Evolutionary conservation across 2,113 vertebrate genomes (phyloP).

Genomic region (Parus major): DNA sequence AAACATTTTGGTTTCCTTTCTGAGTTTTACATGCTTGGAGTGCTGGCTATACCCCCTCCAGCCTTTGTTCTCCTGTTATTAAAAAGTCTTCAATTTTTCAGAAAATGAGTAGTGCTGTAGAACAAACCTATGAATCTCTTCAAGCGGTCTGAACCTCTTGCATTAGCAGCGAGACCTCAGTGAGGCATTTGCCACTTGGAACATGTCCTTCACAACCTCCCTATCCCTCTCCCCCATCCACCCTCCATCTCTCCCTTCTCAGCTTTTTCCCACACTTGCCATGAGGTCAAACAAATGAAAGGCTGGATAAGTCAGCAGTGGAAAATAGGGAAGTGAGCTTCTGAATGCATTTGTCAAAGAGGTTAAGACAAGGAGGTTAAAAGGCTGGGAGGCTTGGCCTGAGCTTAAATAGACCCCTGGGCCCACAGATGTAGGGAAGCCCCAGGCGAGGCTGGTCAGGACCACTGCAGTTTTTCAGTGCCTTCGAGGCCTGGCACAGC

Average conservation of each 20-base stretch:
- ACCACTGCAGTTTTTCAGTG: background rate
- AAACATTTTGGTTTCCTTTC: constrained; percentile 58
- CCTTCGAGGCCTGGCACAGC: fast-evolving
- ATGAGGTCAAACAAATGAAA: background rate
- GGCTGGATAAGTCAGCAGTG: background rate
- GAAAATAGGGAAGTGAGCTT: background rate
- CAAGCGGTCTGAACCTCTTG: background rate
- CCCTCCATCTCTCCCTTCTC: background rate
- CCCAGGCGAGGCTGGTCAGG: background rate
- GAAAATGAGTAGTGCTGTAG: background rate
- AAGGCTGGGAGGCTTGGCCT: background rate
- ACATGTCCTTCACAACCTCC: background rate
- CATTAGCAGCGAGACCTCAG: background rate
- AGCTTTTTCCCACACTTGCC: constrained; percentile 2
- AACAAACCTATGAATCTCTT: background rate
- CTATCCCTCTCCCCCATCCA: background rate
- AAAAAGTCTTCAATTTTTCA: background rate
- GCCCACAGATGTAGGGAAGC: background rate
- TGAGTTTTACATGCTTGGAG: constrained; percentile 34
- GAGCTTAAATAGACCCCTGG: background rate
- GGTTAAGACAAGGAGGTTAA: background rate
- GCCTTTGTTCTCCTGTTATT: background rate
- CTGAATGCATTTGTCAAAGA: background rate
- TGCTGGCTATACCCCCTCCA: background rate
- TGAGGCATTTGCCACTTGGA: background rate